Base-by-base conservation (phyloP, 2,888 invertebrate species). In the Anaspis maculata region DNA sequence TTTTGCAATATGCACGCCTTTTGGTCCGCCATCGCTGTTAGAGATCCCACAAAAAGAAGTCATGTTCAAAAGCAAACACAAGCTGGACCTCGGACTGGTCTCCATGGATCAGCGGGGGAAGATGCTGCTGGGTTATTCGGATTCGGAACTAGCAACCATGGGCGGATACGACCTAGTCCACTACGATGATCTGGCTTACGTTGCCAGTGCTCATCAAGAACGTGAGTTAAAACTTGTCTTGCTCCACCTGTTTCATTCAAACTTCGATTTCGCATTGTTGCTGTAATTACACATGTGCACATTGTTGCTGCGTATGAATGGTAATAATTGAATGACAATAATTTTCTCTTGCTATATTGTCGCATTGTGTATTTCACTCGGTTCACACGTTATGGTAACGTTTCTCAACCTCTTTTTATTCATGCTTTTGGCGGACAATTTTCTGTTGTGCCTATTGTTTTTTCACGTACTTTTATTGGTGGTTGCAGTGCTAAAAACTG, bases 51-150 rank as follows among this genome's bases (percentile, higher is more conserved):
- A 96, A 61, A 94, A 97, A 64, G 98, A 98, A 69, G 89, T 96
- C 52, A 96, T 98, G 85, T 95, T 98, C 72, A 98, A 98, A 69
- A 95, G 94, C 64, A 98, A 98, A 71, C 98, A 98, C 72, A 95
- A 96, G 64, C 76, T 99, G 54, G 97, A 98, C 68, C 77, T 98
- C 37, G 84, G 90, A 41, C 77, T 96, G 46, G 88, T 96, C 49
- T 95, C 94, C 25, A 95, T 97, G 91, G 97, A 97, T 71, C 91
- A 90, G 71, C 79, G 94, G 56, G 96, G 96, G 41, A 94, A 95
- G 67, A 83, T 92, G 76, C 74, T 96, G 44, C 74, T 97, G 44
- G 95, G 94, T 9, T 96, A 91, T 65, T 84, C 90, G 1, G 96
- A 96, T 62, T 76, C 85, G 2, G 96, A 90, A 69, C 68, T 91